These are phyloP conservation scores for Camptogramma bilineatum DNA, from an alignment of 2,888 invertebrate genomes.

Conservation along the genomic window DNA sequence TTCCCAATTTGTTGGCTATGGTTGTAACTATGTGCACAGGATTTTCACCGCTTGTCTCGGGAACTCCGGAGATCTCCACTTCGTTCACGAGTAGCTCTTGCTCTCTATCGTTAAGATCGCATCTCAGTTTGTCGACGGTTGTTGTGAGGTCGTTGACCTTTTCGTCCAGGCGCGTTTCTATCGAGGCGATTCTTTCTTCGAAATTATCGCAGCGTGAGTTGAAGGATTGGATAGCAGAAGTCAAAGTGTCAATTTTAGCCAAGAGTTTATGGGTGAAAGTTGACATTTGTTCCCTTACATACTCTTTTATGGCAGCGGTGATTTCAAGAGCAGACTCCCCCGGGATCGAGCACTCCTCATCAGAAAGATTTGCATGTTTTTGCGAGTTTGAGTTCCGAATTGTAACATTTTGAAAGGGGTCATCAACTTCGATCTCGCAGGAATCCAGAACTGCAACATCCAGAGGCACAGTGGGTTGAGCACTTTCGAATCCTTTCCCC, in stretches of 20 bases:
- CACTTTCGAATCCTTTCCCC: neutral
- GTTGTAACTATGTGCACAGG: conserved; percentile 21
- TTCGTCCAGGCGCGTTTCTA: conserved; percentile 1
- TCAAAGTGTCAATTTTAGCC: conserved; percentile 2
- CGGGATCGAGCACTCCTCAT: neutral
- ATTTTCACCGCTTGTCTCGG: conserved; percentile 34
- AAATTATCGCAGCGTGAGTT: conserved; percentile 5
- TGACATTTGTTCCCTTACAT: conserved; percentile 8
- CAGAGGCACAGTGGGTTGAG: neutral
- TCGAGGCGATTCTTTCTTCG: neutral
- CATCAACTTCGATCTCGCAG: conserved; percentile 1
- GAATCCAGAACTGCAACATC: neutral
- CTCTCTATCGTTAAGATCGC: conserved; percentile 18
- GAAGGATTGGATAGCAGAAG: neutral
- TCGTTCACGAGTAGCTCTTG: conserved; percentile 34
- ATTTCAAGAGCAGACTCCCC: conserved; percentile 8
- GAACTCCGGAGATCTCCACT: conserved; percentile 36
- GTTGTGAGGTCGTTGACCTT: conserved; percentile 14
- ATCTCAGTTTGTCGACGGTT: neutral
- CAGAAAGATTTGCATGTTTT: neutral
- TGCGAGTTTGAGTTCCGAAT: neutral
- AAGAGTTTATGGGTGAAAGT: conserved; percentile 4
- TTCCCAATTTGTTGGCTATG: conserved; percentile 34
- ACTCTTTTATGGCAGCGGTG: conserved; percentile 10
- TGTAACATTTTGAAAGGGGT: conserved; percentile 14